phyloP scores from a whole-genome alignment of 2,113 vertebrate species.

The Ptilonorhynchus violaceus region DNA sequence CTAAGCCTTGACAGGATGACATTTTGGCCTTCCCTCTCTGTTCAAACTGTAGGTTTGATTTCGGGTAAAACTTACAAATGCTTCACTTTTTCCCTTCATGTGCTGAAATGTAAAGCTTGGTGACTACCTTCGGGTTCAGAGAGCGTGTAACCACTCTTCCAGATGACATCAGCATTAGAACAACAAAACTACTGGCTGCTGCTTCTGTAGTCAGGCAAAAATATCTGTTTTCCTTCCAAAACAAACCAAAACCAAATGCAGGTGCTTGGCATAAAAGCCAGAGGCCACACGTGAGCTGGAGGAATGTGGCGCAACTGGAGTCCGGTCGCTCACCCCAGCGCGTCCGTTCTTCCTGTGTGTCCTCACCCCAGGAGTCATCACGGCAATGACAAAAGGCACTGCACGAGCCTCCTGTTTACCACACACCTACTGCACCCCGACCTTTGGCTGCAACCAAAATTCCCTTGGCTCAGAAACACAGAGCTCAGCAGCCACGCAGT shows the following conservation, averaged over 20 bases:
- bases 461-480: not conserved
- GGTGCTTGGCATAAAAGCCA: not conserved
- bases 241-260: not conserved
- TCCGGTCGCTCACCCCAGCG: not conserved
- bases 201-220: not conserved
- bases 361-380: not conserved
- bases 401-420: not conserved
- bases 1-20: not conserved
- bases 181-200: not conserved
- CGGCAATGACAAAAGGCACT: not conserved
- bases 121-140: not conserved
- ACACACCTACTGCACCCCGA: not conserved
- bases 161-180: not conserved
- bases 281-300: not conserved
- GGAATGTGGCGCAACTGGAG: conserved; percentile 33
- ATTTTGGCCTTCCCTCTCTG: not conserved
- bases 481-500: not conserved
- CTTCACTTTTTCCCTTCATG: not conserved
- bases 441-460: conserved; percentile 7
- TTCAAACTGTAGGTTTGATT: not conserved
- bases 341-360: not conserved
- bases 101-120: not conserved
- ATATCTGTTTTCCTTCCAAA: not conserved
- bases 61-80: not conserved
- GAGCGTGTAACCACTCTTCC: not conserved